A percentile compares a stretch with the other conserved stretches of the same genome.
These are phyloP conservation scores for Tokudaia tokunoshimensis DNA, from an alignment of 2,797 vertebrate species.

Conservation along the genomic window DNA sequence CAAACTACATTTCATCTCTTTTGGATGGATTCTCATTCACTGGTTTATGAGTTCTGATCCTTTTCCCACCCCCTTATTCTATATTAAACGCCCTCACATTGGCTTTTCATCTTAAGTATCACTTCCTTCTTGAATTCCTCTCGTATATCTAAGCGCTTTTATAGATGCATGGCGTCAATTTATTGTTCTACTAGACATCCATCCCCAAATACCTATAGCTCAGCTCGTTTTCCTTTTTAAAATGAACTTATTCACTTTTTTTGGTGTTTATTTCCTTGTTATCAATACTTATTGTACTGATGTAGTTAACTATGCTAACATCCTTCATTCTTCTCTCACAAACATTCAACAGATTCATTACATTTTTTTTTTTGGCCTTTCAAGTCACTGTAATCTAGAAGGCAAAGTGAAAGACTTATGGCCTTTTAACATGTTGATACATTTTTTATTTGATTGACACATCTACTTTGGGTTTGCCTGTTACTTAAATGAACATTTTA, in stretches of 20 bases:
- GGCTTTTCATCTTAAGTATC: neutral
- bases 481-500: conserved; percentile 12
- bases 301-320: neutral
- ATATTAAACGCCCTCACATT: neutral
- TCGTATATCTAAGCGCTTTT: neutral
- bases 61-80: neutral
- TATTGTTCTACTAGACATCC: neutral
- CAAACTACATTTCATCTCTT: neutral
- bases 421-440: neutral
- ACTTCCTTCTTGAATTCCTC: conserved; percentile 8
- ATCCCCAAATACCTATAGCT: neutral
- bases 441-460: conserved; percentile 15
- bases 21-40: neutral
- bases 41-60: neutral
- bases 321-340: neutral
- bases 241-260: neutral
- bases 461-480: conserved; percentile 31
- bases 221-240: neutral
- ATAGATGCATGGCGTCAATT: neutral
- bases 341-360: neutral
- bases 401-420: neutral
- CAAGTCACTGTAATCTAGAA: neutral
- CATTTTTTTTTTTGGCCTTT: conserved; percentile 3
- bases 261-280: neutral
- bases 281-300: neutral